Base-by-base conservation (phyloP, 35 echinoderm and acorn worm genomes). In the Hemicentrotus pulcherrimus region DNA sequence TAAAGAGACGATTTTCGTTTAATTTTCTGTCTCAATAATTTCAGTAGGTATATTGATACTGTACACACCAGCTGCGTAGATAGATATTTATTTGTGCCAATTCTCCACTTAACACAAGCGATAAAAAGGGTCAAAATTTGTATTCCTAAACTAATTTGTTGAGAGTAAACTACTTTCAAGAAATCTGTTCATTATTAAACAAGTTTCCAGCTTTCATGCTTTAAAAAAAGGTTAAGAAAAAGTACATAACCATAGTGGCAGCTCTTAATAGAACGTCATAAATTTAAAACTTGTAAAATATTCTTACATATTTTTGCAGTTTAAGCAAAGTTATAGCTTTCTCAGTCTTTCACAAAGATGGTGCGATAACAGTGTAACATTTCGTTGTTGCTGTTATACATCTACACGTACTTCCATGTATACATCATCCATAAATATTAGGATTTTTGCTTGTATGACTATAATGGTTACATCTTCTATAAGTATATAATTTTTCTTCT, bases 41-140 rank as follows among this genome's bases (percentile, higher is more conserved):
- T 78, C 65, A 78, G 65, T n/a, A 78, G 24, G 65, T 78, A 78
- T 78, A 78, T n/a, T n/a, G 7, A 78, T 55, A 78, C 65, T 78
- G 65, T 78, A 78, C 65, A 78, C 28, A 78, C 65, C 65, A 78
- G 65, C 65, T 78, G 65, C 65, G 65, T 78, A 78, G 65, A 78
- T 78, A 78, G 22, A n/a, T 78, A 8, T 28, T n/a, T 18, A 78
- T 78, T 78, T 78, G 65, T 78, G 65, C 65, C 19, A 28, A 78
- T 78, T n/a, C 65, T 28, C 22, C 22, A 78, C 4, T 78, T 78
- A 78, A 78, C 65, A 78, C 65, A 78, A 78, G 22, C 24, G 65
- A 28, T 78, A 22, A 78, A 7, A 78, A n/a, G 7, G 6, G 5
- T 3, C 4, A 78, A 78, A 78, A n/a, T 55, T 55, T 55, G 15